These are phyloP conservation scores for Prenolepis imparis DNA, from an alignment of 2,888 invertebrate species.

Conservation along the genomic window DNA sequence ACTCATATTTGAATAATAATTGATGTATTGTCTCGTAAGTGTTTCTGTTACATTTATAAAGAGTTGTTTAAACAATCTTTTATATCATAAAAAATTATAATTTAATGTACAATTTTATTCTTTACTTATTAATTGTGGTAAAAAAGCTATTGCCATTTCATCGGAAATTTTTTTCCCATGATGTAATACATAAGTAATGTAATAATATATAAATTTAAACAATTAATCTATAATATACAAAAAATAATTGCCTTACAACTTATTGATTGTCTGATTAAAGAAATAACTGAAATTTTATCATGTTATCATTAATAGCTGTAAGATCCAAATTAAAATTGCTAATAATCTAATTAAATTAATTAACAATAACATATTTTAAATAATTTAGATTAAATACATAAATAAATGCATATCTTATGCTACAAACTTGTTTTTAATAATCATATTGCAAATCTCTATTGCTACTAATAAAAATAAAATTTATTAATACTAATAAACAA, in stretches of 20 bases:
- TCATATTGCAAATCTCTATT: background rate
- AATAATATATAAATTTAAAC: background rate
- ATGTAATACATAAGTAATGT: background rate
- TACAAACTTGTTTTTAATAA: background rate
- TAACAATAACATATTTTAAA: background rate
- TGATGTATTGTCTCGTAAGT: background rate
- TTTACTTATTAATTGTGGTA: background rate
- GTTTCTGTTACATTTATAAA: background rate
- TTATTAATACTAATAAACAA: background rate
- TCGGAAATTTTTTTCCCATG: conserved; percentile 1
- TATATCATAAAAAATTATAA: background rate
- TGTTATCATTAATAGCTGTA: background rate
- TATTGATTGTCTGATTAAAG: background rate
- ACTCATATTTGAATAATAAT: conserved; percentile 1
- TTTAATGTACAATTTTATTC: background rate
- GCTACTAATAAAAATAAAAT: background rate
- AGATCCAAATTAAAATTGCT: background rate
- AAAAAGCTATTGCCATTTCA: background rate
- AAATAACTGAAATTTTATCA: background rate
- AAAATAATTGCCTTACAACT: background rate
- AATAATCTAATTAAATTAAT: background rate
- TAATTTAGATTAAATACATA: background rate
- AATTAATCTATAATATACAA: background rate
- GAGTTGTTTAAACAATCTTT: background rate
- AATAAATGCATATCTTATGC: background rate